Evolutionary conservation across 2,797 vertebrate genomes (phyloP).

Genomic region (Acrossocheilus fasciatus): DNA sequence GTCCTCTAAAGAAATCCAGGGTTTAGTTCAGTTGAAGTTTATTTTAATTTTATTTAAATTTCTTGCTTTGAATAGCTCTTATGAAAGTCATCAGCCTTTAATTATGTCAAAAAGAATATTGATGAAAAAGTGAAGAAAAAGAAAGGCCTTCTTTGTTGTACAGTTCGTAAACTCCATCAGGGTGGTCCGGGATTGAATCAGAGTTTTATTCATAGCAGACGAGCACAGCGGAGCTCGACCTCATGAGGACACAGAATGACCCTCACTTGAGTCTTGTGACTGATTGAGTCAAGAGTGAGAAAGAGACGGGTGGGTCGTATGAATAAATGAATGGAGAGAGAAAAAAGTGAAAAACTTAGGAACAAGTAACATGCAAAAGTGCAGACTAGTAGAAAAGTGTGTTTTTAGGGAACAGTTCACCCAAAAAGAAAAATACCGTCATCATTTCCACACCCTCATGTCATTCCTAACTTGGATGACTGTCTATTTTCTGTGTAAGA

Average conservation of each 20-base stretch:
- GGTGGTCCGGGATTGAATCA: conserved; percentile 30
- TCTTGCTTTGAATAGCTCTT: background rate
- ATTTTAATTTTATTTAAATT: background rate
- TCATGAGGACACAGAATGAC: conserved; percentile 25
- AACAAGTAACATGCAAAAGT: background rate
- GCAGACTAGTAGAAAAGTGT: background rate
- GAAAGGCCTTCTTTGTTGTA: conserved; percentile 18
- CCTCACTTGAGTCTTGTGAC: conserved; percentile 13
- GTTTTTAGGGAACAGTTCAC: background rate
- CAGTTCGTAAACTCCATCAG: background rate
- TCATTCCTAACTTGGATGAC: background rate
- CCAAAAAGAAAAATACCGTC: background rate
- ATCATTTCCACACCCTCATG: background rate
- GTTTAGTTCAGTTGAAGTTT: background rate
- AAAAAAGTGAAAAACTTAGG: background rate
- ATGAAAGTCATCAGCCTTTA: conserved; percentile 26
- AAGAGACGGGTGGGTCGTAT: background rate
- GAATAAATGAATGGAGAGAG: background rate
- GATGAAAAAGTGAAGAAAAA: conserved; percentile 6
- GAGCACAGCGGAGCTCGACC: background rate
- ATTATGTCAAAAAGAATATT: conserved; percentile 7
- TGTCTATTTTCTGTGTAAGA: background rate
- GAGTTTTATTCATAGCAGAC: conserved; percentile 39
- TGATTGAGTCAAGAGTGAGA: background rate
- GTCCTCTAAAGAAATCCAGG: background rate